Evolutionary conservation across 2,113 vertebrate species (phyloP).

Genomic region (Limnothrissa miodon): DNA sequence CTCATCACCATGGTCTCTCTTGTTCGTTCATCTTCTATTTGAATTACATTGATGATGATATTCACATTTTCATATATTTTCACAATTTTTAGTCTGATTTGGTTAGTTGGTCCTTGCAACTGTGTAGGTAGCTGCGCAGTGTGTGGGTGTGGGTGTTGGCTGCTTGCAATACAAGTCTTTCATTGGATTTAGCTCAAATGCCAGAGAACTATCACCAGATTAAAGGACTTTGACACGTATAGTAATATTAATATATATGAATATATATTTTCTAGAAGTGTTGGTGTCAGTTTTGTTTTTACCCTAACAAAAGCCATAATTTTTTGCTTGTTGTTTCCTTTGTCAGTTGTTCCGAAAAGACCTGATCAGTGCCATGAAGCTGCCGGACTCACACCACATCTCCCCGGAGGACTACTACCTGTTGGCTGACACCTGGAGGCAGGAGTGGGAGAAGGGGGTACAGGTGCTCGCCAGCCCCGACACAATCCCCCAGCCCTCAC

Average conservation of each 20-base stretch:
- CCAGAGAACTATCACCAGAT: too few relatives aligned
- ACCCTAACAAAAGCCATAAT: too few relatives aligned
- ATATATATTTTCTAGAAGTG: too few relatives aligned
- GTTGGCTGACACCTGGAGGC: conserved; percentile 92
- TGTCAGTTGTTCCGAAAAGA: conserved; percentile 95
- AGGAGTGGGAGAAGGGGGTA: conserved; percentile 98
- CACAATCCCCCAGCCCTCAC: conserved; percentile 82
- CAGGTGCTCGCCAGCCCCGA: conserved; percentile 93
- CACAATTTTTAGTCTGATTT: too few relatives aligned
- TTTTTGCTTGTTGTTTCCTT: background rate
- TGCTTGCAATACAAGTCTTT: background rate
- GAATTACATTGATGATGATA: background rate
- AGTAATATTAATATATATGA: too few relatives aligned
- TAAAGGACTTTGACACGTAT: background rate
- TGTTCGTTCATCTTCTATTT: background rate
- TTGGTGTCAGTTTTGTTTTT: too few relatives aligned
- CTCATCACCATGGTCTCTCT: background rate
- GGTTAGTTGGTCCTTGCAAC: too few relatives aligned
- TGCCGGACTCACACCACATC: conserved; percentile 93
- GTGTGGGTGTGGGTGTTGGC: too few relatives aligned
- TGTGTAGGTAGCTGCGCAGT: too few relatives aligned
- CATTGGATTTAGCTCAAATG: background rate
- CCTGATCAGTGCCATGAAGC: conserved; percentile 99
- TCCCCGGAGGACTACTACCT: conserved; percentile 90
- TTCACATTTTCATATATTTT: too few relatives aligned